Conservation (phyloP, 2,888 invertebrate species). For the Pristionchus exspectatus region DNA sequence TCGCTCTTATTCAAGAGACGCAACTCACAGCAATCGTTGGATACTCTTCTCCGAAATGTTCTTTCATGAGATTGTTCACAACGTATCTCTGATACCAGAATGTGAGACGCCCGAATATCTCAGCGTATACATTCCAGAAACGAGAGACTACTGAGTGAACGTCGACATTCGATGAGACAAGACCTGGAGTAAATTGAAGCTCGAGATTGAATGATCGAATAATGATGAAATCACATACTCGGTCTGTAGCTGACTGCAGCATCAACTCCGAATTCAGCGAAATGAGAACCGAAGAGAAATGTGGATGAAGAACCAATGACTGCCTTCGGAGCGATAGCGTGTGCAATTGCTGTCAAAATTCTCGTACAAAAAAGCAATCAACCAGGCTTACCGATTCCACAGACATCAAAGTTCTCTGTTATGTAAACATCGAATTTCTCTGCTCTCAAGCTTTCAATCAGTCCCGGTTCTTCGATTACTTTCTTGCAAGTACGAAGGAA, state of each 20-base stretch:
- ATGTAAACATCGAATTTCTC: constrained; percentile 8
- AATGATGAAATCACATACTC: background rate
- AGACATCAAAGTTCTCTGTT: constrained; percentile 15
- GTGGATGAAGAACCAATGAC: constrained; percentile 4
- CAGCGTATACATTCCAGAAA: constrained; percentile 20
- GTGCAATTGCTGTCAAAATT: background rate
- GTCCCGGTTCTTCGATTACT: constrained; percentile 19
- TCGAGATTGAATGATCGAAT: no score
- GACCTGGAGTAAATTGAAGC: background rate
- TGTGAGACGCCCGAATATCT: background rate
- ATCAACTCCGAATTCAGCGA: constrained; percentile 14
- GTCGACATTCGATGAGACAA: background rate
- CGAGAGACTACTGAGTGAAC: constrained; percentile 16
- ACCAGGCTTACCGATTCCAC: background rate
- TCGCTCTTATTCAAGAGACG: background rate
- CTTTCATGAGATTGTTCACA: background rate
- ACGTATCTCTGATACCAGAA: constrained; percentile 4
- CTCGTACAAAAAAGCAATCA: background rate
- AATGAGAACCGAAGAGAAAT: background rate
- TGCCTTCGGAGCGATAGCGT: background rate
- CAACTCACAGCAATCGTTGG: background rate
- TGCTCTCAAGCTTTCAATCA: background rate
- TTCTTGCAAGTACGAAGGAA: background rate
- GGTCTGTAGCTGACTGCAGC: background rate
- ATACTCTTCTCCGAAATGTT: background rate